Base-by-base conservation (phyloP, 2,797 vertebrate genomes). In the Toxotes lorentzi region DNA sequence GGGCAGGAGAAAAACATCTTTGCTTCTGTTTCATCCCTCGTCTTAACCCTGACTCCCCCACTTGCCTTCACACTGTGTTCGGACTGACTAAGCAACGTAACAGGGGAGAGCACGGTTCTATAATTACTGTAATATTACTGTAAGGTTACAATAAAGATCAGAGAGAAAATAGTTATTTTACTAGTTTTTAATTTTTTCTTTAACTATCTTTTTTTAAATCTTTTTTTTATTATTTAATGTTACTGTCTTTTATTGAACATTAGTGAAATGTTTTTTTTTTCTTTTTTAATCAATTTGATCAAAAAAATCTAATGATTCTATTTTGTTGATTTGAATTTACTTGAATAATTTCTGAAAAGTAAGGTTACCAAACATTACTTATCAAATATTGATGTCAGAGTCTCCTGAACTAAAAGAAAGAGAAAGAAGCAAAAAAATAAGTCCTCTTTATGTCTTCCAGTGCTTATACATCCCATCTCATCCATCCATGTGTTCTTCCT, bases 1-100 rank as follows among this genome's bases (percentile, higher is more conserved):
- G 81, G 93, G 95, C 95, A 95, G 93, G 95, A 94, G 95, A 84
- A 97, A 96, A 97, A 97, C 94, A 96, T 96, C 92, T 94, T 92
- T 95, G 94, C 95, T 96, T 95, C 92, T 91, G 94, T 95, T 89
- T 96, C 87, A 96, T 93, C 95, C 90, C 89, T 86, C n/a, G 93
- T 89, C 94, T 96, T 96, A 96, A 96, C 96, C 96, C 95, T 92
- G 91, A 91, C 93, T 96, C 95, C 78, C 95, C 95, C 91, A 95
- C 69, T 75, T 69, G 56, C 43, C 54, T 88, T 53, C 34, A 77
- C 40, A 56, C 64, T 62, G 34, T 12, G 64, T 48, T 45, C 41
- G 70, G 40, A 70, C 65, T 53, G 62, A 63, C 54, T 76, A 56
- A 81, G 34, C 56, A 59, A 40, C 0, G 2, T 59, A n/a, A 9